Base-by-base conservation (phyloP, 2,797 vertebrate genomes). In the Hippopotamyrus pictus region DNA sequence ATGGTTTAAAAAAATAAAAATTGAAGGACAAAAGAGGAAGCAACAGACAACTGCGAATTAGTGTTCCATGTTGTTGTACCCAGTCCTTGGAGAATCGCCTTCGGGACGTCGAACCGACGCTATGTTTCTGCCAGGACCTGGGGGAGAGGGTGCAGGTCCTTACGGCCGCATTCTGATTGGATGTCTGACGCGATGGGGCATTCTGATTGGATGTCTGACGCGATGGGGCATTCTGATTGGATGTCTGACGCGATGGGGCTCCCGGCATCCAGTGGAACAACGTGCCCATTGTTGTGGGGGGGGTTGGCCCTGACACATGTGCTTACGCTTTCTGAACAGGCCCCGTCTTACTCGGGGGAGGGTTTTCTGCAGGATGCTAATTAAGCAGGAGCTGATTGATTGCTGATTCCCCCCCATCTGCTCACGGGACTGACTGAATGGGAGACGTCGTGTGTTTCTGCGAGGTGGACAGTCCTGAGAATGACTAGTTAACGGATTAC, bases 311-410 rank as follows among this genome's bases (percentile, higher is more conserved):
- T 48, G 82, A 51, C 73, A 7, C 41, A 54, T 88, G 86, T 92
- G 93, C 94, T 93, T 94, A 95, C 93, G 90, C 94, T 92, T 94
- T 95, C 94, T 94, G 95, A 93, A 62, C 90, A 91, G 90, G 82
- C 87, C 89, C n/a, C 89, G 89, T 87, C 91, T 89, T 65, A 90
- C 86, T 69, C 48, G 88, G 62, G 79, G 17, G 86, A 53, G 93
- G 93, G 91, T 3, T 59, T 85, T 51, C 51, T 33, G 22, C 29
- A 7, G 53, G 51, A 59, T 25, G 86, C 19, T 65, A 48, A 65
- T 88, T 65, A 46, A 44, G 29, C 41, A 44, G 83, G 94, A 94
- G 93, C 94, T 91, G 94, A 91, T 92, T 93, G 88, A 90, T 90
- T 90, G 91, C 93, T 19, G 85, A 14, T 19, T 1, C 4, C 11